Evolutionary conservation across 1,140 invertebrate genomes (phyloP).

Genomic region (Bombus breviceps): DNA sequence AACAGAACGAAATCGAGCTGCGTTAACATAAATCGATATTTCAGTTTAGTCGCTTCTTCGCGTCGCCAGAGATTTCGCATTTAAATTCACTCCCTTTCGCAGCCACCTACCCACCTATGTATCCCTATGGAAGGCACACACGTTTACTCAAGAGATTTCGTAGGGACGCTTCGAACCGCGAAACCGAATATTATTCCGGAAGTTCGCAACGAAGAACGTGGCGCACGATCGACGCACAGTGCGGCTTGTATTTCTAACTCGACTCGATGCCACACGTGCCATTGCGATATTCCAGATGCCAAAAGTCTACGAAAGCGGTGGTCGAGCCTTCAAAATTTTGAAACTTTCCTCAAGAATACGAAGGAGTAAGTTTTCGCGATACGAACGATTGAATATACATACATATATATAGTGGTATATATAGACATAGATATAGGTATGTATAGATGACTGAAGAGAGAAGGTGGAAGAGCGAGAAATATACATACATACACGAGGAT

Average conservation of each 20-base stretch:
- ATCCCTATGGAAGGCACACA: neutral
- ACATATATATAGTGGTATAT: neutral
- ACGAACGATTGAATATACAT: neutral
- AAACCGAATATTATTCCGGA: slow-evolving; percentile 51
- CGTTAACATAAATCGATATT: slow-evolving; percentile 55
- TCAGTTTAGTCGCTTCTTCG: slow-evolving; percentile 20
- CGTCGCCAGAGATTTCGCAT: slow-evolving; percentile 19
- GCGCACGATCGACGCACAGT: slow-evolving; percentile 19
- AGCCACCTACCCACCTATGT: neutral
- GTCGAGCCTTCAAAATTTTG: neutral
- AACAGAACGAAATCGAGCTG: slow-evolving; percentile 5
- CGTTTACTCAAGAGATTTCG: slow-evolving; percentile 2
- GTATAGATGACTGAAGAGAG: neutral
- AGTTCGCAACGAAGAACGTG: slow-evolving; percentile 33
- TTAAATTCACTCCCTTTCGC: slow-evolving; percentile 15
- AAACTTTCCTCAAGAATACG: neutral
- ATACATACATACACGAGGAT: neutral
- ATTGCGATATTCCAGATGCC: slow-evolving; percentile 39
- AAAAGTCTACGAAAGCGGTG: slow-evolving; percentile 18
- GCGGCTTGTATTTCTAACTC: slow-evolving; percentile 22
- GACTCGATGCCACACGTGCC: slow-evolving; percentile 39
- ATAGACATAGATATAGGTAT: neutral
- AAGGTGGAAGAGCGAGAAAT: neutral
- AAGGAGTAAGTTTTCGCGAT: slow-evolving; percentile 17
- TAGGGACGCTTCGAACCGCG: neutral